Evolutionary conservation across 2,113 vertebrate species (phyloP), one percentile per base, ranked within the genome.

Genomic region (Nesoenas mayeri): DNA sequence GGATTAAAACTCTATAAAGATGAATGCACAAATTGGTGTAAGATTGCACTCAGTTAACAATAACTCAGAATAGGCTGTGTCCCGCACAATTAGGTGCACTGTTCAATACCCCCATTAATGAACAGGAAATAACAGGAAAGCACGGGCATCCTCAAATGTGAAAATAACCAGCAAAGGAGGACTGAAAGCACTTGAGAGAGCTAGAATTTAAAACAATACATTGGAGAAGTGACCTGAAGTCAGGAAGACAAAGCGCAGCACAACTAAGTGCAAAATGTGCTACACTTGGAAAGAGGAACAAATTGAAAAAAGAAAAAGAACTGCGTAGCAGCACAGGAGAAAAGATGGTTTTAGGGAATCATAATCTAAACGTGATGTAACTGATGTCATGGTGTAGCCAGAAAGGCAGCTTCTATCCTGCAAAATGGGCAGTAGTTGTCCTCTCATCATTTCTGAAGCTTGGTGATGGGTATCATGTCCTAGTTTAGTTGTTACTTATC

Each of bases 241-340:
- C 0, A 0, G 17, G 34, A 81, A 87, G 54, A 42, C 24, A 34
- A 36, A 87, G 25, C 0, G 0, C 40, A 56, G 21, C 38, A 57
- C 7, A 84, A 53, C 24, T 4, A 77, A 86, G 11, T 13, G 6
- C 11, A 80, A 36, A 40, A 95, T 64, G 12, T 38, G 26, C 11
- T 79, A 32, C 12, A 70, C 15, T 54, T 83, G n/a, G 57, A 62
- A 88, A 67, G 51, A 60, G 44, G 36, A 64, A 80, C 20, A 77
- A 72, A 86, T 34, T 0, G 0, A 44, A 82, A 80, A 80, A 51
- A 6, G 31, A 78, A 58, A 88, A 90, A 36, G 25, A 79, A 54
- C 40, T 20, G 31, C 32, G 22, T 15, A 83, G 81, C 7, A 72
- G 58, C 24, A 70, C 28, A 56, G 50, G n/a, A 73, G 64, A 85